Base-by-base conservation (phyloP, 53 echinoderm and acorn worm species). In the Paracentrotus lividus region DNA sequence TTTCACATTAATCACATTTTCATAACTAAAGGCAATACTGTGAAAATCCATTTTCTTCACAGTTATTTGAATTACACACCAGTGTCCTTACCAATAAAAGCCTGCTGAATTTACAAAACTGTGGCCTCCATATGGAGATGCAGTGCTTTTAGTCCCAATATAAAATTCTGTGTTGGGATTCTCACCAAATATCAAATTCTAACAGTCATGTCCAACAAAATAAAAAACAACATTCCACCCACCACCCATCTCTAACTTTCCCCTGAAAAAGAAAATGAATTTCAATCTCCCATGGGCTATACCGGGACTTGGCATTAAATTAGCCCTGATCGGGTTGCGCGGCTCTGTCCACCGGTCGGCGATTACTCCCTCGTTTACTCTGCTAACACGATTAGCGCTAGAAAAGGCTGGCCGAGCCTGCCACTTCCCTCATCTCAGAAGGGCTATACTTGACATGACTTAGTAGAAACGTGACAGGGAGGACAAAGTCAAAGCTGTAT, bases 291-390 rank as follows among this genome's bases (percentile, higher is more conserved):
- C 85, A 49, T 51, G 85, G 72, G 18, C 20, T 72, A 72, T 51
- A 85, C 49, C 85, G 38, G 55, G 57, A 16, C 38, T 61, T 49
- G 64, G 68, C 66, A 65, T 90, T 90, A 65, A 90, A 90, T 90
- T 90, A 90, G 90, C 47, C 90, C 64, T 65, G 66, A 64, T 90
- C 90, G 49, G 67, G 66, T 90, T 90, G 68, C 90, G 14, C 43
- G 40, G 90, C 65, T 38, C 88, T 55, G 56, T 52, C 88, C 54
- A 56, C 88, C 38, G 57, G 58, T 21, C 88, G 58, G 16, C 88
- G 88, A 88, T 88, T 88, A 88, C 88, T 34, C 88, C 88, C 58
- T 88, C 88, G 88, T 88, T 88, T 88, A 88, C 57, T 88, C 54
- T 58, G 34, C 55, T 88, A 88, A 88, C 88, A 55, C 58, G 88